phyloP scores from a whole-genome alignment of 2,113 vertebrate species.

The Sapayoa aenigma region DNA sequence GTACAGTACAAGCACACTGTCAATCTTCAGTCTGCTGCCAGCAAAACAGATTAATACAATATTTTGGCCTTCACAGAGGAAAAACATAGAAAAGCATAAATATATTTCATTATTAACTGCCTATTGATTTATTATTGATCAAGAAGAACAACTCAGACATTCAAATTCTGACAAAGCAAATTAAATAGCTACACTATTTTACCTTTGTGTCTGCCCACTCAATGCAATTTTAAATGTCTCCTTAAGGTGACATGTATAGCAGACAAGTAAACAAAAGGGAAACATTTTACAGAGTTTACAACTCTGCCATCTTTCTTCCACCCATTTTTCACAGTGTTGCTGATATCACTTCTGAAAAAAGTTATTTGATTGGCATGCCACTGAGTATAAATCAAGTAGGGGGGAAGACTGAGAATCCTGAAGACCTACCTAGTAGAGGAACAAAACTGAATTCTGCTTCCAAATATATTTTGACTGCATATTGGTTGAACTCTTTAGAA shows the following conservation, averaged over 20 bases:
- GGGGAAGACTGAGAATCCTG: background rate
- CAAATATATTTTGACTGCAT: background rate
- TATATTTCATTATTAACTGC: slow-evolving; percentile 16
- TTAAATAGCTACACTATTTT: background rate
- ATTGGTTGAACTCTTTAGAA: background rate
- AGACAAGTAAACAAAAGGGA: slow-evolving; percentile 8
- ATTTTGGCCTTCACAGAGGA: slow-evolving; percentile 14
- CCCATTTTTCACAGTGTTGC: background rate
- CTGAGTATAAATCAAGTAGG: background rate
- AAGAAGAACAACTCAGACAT: background rate
- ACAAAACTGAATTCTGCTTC: background rate
- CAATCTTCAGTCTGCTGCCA: slow-evolving; percentile 22
- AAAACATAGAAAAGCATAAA: slow-evolving; percentile 17
- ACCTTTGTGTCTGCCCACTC: background rate
- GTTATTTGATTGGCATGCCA: background rate
- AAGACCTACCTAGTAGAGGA: background rate
- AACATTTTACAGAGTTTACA: slow-evolving; percentile 4
- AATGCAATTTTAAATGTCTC: background rate
- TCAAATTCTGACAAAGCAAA: slow-evolving; percentile 27
- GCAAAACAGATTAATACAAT: slow-evolving; percentile 34
- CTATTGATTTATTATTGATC: slow-evolving; percentile 29
- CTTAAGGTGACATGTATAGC: background rate
- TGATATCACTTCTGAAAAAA: background rate
- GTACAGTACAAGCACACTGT: background rate
- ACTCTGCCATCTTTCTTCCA: background rate